phyloP scores from a whole-genome alignment of 1,140 invertebrate genomes.

The Atta cephalotes region DNA sequence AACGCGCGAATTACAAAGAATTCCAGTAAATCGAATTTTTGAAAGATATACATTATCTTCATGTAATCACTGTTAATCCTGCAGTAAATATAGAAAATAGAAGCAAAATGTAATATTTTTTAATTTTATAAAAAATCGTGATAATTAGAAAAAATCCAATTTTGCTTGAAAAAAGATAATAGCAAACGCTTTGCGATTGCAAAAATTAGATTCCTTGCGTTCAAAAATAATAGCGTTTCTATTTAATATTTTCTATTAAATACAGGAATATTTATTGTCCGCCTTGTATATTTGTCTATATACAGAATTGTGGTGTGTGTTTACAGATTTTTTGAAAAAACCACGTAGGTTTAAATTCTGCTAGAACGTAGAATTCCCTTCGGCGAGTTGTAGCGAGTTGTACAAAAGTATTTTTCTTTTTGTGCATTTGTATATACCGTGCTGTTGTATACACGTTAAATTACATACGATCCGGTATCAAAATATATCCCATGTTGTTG shows the following conservation, averaged over 20 bases:
- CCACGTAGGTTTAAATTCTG: conserved; percentile 49
- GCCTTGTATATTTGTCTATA: background rate
- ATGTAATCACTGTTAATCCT: background rate
- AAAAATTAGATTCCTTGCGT: background rate
- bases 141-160: background rate
- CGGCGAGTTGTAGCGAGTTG: conserved; percentile 34
- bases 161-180: background rate
- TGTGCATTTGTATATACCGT: background rate
- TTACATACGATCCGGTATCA: conserved; percentile 26
- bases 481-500: conserved; percentile 3
- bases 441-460: background rate
- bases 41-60: background rate
- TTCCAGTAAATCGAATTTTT: conserved; percentile 16
- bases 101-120: background rate
- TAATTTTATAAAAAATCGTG: background rate
- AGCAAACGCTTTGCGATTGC: background rate
- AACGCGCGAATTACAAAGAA: background rate
- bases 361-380: conserved; percentile 27
- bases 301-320: conserved; percentile 47
- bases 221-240: background rate
- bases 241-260: background rate
- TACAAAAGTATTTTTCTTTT: conserved; percentile 59
- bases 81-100: background rate
- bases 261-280: conserved; percentile 31
- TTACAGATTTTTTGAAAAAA: conserved; percentile 58